Evolutionary conservation across 2,888 invertebrate genomes (phyloP).

Genomic region (Myopa tessellatipennis): DNA sequence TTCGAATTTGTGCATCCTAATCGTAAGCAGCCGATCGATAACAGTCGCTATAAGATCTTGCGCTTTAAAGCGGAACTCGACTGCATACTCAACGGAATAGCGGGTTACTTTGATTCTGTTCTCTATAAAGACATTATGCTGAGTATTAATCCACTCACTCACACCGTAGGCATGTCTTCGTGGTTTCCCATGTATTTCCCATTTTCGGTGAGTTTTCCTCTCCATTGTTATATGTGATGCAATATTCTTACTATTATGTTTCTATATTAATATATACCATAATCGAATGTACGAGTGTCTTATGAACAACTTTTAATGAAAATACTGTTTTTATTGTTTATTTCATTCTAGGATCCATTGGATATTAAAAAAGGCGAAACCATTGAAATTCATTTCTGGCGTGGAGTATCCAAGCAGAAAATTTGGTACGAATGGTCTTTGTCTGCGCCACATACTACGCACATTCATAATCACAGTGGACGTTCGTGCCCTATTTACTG

Average conservation of each 20-base stretch:
- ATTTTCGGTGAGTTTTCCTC: slow-evolving; percentile 73
- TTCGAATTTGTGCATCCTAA: slow-evolving; percentile 96
- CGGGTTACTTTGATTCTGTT: slow-evolving; percentile 92
- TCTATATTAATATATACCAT: background rate
- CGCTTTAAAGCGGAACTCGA: slow-evolving; percentile 79
- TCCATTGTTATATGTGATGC: slow-evolving; percentile 15
- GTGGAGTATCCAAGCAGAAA: slow-evolving; percentile 80
- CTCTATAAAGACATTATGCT: slow-evolving; percentile 86
- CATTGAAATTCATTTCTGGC: slow-evolving; percentile 88
- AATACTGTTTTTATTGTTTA: background rate
- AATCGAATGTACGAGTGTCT: too few relatives aligned
- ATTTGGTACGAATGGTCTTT: slow-evolving; percentile 97
- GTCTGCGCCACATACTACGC: slow-evolving; percentile 54
- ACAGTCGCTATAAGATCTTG: slow-evolving; percentile 78
- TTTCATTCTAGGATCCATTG: slow-evolving; percentile 59
- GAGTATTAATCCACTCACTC: slow-evolving; percentile 90
- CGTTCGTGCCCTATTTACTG: slow-evolving; percentile 57
- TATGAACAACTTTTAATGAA: background rate
- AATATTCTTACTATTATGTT: background rate
- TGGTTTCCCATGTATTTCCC: slow-evolving; percentile 99
- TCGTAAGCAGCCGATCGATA: slow-evolving; percentile 74
- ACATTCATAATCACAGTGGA: slow-evolving; percentile 64
- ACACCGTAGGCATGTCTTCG: slow-evolving; percentile 93
- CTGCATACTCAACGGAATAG: slow-evolving; percentile 91
- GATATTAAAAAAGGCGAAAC: slow-evolving; percentile 77